A percentile compares a stretch with the other conserved stretches of the same genome.
These are phyloP conservation scores for Onychomys leucogaster DNA, from an alignment of 2,797 vertebrate genomes.

Conservation along the genomic window DNA sequence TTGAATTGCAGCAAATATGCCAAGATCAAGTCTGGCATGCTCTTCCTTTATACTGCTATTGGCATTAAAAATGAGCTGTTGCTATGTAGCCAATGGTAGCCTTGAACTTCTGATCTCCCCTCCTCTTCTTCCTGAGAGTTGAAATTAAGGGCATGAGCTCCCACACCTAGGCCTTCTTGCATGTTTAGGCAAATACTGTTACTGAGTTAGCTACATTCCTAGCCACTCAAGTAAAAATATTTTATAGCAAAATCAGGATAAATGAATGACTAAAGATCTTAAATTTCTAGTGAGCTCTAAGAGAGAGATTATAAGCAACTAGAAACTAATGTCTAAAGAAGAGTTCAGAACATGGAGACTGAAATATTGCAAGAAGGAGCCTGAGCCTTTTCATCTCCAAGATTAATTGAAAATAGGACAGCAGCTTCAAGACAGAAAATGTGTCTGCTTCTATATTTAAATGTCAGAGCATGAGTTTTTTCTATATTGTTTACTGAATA, in stretches of 20 bases:
- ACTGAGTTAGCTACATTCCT: not conserved
- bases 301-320: conserved; percentile 40
- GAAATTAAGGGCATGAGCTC: not conserved
- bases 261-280: conserved; percentile 72
- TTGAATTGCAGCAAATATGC: conserved; percentile 72
- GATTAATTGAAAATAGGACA: conserved; percentile 9
- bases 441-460: not conserved
- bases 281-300: conserved; percentile 13
- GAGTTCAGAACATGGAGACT: conserved; percentile 58
- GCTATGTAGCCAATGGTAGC: not conserved
- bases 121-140: too few relatives aligned
- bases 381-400: conserved; percentile 23
- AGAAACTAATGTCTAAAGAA: conserved; percentile 75
- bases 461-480: not conserved
- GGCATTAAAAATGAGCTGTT: not conserved
- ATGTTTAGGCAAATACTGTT: not conserved
- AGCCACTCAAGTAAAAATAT: conserved; percentile 65
- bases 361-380: conserved; percentile 41
- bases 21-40: conserved; percentile 60
- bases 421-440: not conserved
- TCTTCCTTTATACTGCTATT: conserved; percentile 75
- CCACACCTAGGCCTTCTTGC: not conserved
- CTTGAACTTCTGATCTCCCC: not conserved
- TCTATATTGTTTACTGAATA: conserved; percentile 9
- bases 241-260: conserved; percentile 52